Evolutionary conservation across 1,140 invertebrate species (phyloP).

Genomic region (Penaeus vannamei): DNA sequence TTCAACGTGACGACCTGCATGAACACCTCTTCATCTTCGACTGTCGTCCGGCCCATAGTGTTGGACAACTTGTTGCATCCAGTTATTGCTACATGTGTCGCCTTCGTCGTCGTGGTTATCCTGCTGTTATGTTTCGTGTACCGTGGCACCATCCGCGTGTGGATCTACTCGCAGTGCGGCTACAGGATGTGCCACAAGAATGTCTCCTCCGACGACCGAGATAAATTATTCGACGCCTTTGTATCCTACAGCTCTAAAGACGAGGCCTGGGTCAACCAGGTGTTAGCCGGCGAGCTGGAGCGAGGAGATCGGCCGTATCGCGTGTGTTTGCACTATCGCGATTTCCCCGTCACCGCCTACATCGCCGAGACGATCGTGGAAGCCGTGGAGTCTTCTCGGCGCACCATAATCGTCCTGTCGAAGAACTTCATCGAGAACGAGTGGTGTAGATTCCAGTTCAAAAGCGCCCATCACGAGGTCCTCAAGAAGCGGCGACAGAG

Average conservation of each 20-base stretch:
- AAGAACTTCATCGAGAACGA: constrained; percentile 95
- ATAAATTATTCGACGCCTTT: constrained; percentile 91
- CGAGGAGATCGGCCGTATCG: constrained; percentile 76
- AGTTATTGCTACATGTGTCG: constrained; percentile 65
- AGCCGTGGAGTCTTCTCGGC: constrained; percentile 89
- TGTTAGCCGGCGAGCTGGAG: constrained; percentile 86
- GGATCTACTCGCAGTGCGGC: constrained; percentile 71
- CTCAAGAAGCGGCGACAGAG: constrained; percentile 83
- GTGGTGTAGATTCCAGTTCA: constrained; percentile 95
- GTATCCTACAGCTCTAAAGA: constrained; percentile 93
- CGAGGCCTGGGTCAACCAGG: constrained; percentile 88
- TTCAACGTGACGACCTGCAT: constrained; percentile 69
- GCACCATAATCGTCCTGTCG: constrained; percentile 91
- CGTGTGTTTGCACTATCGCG: constrained; percentile 88
- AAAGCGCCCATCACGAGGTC: constrained; percentile 91
- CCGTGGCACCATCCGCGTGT: constrained; percentile 71
- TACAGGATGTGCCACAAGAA: constrained; percentile 69
- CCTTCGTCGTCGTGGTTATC: constrained; percentile 69
- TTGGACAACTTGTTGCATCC: constrained; percentile 67
- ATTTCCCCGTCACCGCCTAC: constrained; percentile 86
- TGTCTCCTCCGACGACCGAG: constrained; percentile 77
- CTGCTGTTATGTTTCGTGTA: constrained; percentile 71
- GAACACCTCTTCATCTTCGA: constrained; percentile 69
- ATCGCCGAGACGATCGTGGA: constrained; percentile 91
- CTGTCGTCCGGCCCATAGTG: constrained; percentile 67